These are phyloP conservation scores for Anser brachyrhynchus DNA, from an alignment of 2,113 vertebrate species.

Conservation along the genomic window DNA sequence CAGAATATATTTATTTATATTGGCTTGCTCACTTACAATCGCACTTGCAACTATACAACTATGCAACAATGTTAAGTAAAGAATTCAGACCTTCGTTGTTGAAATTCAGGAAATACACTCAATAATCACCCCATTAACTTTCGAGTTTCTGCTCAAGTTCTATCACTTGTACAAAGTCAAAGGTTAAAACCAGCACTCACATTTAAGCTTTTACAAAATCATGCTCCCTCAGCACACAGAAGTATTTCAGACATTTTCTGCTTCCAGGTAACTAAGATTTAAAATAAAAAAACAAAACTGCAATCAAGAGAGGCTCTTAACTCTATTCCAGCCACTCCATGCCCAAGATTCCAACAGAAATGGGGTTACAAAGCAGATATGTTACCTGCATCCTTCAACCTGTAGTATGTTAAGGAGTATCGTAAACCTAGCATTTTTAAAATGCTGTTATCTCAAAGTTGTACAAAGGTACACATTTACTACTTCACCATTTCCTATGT, in stretches of 20 bases:
- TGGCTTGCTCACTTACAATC: background rate
- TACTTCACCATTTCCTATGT: background rate
- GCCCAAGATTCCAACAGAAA: background rate
- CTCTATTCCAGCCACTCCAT: background rate
- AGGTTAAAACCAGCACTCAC: background rate
- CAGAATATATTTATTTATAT: background rate
- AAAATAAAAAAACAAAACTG: background rate
- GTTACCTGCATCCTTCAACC: background rate
- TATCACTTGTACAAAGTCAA: background rate
- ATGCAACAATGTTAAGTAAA: background rate
- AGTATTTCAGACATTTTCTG: background rate
- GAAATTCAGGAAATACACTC: background rate
- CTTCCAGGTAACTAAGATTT: background rate
- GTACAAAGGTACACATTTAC: background rate
- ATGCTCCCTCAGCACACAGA: background rate
- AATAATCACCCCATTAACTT: background rate
- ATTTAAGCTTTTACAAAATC: background rate
- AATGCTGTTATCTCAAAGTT: background rate
- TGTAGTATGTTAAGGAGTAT: background rate
- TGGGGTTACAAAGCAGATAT: background rate
- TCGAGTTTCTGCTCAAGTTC: background rate
- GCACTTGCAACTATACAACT: background rate
- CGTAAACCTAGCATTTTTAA: background rate
- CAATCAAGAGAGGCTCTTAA: background rate
- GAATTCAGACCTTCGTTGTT: background rate